Percentiles rank a stretch among this genome's conserved stretches.
phyloP scores from a whole-genome alignment of 2,888 invertebrate genomes.

The Pherbina coryleti region DNA sequence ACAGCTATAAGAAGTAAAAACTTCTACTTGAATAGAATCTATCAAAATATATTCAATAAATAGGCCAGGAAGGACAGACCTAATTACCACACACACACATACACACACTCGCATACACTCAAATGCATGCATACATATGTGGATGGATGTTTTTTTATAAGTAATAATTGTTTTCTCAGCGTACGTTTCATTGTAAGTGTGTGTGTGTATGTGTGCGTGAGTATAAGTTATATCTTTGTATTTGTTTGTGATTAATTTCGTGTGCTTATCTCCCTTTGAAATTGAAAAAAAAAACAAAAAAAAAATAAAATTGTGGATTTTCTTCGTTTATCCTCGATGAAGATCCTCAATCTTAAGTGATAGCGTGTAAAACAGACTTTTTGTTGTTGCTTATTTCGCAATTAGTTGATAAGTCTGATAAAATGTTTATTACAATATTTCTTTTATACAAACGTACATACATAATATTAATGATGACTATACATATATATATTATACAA shows the following conservation, averaged over 20 bases:
- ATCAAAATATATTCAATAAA: constrained; percentile 57
- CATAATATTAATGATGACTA: neutral
- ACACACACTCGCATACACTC: neutral
- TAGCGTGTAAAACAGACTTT: constrained; percentile 13
- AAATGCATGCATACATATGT: neutral
- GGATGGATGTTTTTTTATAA: neutral
- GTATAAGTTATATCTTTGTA: neutral
- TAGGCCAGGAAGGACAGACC: neutral
- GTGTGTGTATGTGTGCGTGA: neutral
- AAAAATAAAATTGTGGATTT: neutral
- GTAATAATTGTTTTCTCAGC: neutral
- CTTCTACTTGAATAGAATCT: constrained; percentile 59
- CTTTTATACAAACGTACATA: neutral
- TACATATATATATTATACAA: neutral
- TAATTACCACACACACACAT: neutral
- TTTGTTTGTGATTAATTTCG: constrained; percentile 24
- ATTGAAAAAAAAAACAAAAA: neutral
- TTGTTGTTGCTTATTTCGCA: constrained; percentile 25
- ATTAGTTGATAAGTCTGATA: constrained; percentile 16
- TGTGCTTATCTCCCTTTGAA: constrained; percentile 15
- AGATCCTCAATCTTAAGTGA: neutral
- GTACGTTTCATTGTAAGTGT: no score
- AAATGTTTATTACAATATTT: neutral
- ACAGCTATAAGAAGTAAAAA: constrained; percentile 53
- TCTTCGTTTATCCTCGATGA: neutral